These are phyloP conservation scores for Pangasianodon hypophthalmus DNA, from an alignment of 2,113 vertebrate species.

Conservation along the genomic window DNA sequence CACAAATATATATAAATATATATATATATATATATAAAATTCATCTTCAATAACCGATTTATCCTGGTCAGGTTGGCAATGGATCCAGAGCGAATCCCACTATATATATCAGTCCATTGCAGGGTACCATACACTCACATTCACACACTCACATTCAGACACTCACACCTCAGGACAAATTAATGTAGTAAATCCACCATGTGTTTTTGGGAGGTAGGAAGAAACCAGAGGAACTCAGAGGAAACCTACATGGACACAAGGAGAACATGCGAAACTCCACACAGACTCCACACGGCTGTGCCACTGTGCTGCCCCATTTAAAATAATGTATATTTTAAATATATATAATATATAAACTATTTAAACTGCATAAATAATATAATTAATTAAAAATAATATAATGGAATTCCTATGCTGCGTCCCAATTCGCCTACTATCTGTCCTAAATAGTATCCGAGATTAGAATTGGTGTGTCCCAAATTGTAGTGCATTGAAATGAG, in stretches of 20 bases:
- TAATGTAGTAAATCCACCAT: neutral
- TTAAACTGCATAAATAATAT: too few relatives aligned
- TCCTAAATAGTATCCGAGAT: too few relatives aligned
- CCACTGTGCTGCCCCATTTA: neutral
- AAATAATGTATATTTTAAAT: neutral
- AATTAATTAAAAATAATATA: neutral
- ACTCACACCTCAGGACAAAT: neutral
- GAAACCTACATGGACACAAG: neutral
- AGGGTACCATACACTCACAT: neutral
- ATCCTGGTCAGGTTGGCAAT: neutral
- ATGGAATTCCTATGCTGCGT: neutral
- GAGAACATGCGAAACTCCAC: neutral
- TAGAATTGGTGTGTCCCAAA: too few relatives aligned
- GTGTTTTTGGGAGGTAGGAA: neutral
- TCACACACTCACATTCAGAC: neutral
- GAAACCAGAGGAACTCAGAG: neutral
- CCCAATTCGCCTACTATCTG: too few relatives aligned
- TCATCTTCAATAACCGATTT: neutral
- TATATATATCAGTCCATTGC: neutral
- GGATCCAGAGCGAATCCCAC: neutral
- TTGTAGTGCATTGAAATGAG: too few relatives aligned
- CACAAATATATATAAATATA: too few relatives aligned
- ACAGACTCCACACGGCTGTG: neutral
- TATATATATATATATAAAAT: too few relatives aligned
- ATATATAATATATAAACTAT: neutral